Base-by-base conservation (phyloP, 2,888 invertebrate genomes). In the Frankliniella intonsa region DNA sequence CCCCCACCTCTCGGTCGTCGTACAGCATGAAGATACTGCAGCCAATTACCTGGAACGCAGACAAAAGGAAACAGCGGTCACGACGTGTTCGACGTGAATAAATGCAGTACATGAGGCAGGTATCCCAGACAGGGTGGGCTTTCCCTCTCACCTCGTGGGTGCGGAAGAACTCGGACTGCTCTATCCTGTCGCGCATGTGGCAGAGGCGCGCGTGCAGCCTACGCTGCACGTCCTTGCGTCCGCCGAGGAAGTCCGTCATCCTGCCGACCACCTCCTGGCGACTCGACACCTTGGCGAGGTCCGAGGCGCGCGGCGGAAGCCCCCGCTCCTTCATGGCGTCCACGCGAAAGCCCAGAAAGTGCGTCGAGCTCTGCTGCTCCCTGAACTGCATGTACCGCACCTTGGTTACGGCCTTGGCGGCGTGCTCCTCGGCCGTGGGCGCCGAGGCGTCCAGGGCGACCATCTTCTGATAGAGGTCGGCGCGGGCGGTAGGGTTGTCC, bases 401-500 rank as follows among this genome's bases (percentile, higher is more conserved):
- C 89, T 99, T 99, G 14, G 98, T 98, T 80, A 99, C 94, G 19
- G 97, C 96, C 86, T 93, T 91, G 11, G 91, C 89, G 80, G 91
- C 90, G 87, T 95, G 94, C 87, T 99, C 99, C 83, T 94, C 93
- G 81, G 90, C 89, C 10, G 95, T 97, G 38, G 98, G 97, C 2
- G 96, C 97, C 82, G 88, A 90, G 0, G 95, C 94, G 87, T 98
- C 97, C 22, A 99, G 92, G 10, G 94, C 93, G 69, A 98, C 91
- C 98, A 99, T 98, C 90, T 99, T 99, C 85, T 96, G 93, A 88
- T 97, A 99, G 62, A 99, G 90, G 89, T 99, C 99, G 7, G 91
- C 87, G 81, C 98, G 91, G 25, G 95, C 93, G 80, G 92, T 92
- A 49, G 92, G 93, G 87, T 98, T 98, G 86, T 93, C 93, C 76